Evolutionary conservation across 2,113 vertebrate species (phyloP).

Genomic region (Entelurus aequoreus): DNA sequence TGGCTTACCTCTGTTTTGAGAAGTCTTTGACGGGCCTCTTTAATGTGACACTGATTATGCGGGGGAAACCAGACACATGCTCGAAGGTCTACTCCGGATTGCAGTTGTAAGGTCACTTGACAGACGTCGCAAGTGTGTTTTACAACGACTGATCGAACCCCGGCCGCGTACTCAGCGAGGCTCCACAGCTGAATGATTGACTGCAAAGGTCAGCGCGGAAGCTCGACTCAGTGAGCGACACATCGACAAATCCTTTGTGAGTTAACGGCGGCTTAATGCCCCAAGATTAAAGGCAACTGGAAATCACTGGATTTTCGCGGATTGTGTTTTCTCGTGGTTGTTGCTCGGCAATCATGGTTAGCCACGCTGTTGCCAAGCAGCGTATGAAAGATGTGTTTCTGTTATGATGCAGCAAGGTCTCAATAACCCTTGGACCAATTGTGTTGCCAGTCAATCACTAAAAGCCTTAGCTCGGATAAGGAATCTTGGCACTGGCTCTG

Average conservation of each 20-base stretch:
- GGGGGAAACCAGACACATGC: constrained; percentile 8
- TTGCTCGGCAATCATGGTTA: constrained; percentile 25
- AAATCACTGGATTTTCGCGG: constrained; percentile 49
- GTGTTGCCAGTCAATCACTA: background rate
- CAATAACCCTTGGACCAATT: constrained; percentile 7
- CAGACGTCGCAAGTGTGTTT: background rate
- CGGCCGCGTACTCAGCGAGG: background rate
- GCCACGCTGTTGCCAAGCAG: constrained; percentile 21
- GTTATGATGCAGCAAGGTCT: constrained; percentile 5
- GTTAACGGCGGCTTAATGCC: constrained; percentile 61
- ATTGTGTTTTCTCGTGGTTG: constrained; percentile 56
- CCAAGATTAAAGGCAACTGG: constrained; percentile 31
- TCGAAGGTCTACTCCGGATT: constrained; percentile 6
- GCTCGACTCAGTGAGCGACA: constrained; percentile 28
- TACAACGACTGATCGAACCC: background rate
- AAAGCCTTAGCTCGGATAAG: background rate
- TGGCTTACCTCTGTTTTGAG: constrained; percentile 36
- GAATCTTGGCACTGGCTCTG: background rate
- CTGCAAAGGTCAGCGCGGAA: constrained; percentile 32
- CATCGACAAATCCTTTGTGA: constrained; percentile 52
- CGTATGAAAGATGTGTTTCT: constrained; percentile 16
- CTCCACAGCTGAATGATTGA: constrained; percentile 33
- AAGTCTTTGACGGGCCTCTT: constrained; percentile 44
- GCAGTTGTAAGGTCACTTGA: constrained; percentile 13
- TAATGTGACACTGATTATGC: constrained; percentile 33